Percentiles rank a stretch among this genome's conserved stretches.
These are phyloP conservation scores for Solea solea DNA, from an alignment of 2,113 vertebrate genomes.

Conservation along the genomic window DNA sequence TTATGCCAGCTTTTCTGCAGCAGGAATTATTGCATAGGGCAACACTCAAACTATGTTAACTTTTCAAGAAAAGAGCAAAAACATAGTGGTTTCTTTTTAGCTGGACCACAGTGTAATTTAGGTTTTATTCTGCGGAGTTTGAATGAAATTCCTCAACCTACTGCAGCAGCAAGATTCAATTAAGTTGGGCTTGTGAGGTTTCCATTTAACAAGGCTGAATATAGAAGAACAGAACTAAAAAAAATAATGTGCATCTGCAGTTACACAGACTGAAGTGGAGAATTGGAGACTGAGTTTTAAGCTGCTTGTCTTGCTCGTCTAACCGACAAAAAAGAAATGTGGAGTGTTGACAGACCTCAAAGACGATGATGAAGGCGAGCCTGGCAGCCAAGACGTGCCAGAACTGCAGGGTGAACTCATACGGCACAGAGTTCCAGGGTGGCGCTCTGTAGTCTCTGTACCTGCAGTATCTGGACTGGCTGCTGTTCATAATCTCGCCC, in stretches of 20 bases:
- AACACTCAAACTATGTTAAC: neutral
- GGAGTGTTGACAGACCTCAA: slow-evolving; percentile 87
- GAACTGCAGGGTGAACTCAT: slow-evolving; percentile 96
- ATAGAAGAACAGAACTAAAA: neutral
- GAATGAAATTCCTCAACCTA: neutral
- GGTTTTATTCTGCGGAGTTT: slow-evolving; percentile 4
- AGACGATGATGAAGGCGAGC: slow-evolving; percentile 97
- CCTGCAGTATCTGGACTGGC: slow-evolving; percentile 88
- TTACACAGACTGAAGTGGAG: slow-evolving; percentile 10
- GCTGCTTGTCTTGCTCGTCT: slow-evolving; percentile 70
- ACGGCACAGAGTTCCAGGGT: slow-evolving; percentile 89
- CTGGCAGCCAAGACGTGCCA: slow-evolving; percentile 97
- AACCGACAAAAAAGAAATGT: slow-evolving; percentile 16
- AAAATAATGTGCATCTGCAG: slow-evolving; percentile 16
- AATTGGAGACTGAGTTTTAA: slow-evolving; percentile 30
- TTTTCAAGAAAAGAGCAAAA: slow-evolving; percentile 2
- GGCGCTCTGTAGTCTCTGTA: slow-evolving; percentile 96
- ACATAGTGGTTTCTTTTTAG: neutral
- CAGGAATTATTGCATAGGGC: slow-evolving; percentile 1
- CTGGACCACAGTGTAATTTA: slow-evolving; percentile 17
- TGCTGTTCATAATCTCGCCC: slow-evolving; percentile 85
- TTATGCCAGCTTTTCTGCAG: neutral
- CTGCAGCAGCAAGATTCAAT: slow-evolving; percentile 4
- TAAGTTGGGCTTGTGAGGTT: slow-evolving; percentile 1
- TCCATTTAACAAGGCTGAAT: neutral